Evolutionary conservation across 1,140 invertebrate species (phyloP), one percentile per base, ranked within the genome.

Genomic region (Bombus consobrinus): DNA sequence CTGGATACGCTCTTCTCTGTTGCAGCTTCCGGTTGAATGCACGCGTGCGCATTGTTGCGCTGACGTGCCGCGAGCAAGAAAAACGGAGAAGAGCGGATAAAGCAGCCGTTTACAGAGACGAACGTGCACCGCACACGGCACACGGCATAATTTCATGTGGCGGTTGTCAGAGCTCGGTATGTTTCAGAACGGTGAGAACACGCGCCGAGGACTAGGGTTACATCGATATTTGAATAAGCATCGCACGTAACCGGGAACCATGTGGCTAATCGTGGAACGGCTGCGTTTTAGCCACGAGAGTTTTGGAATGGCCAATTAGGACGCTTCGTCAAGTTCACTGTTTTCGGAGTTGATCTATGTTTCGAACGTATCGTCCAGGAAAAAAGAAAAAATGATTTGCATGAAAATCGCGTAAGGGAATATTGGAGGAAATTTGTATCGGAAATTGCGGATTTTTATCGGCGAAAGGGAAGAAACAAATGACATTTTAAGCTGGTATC

Each of bases 11-110:
- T 82, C 47, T 64, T 59, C 64, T 39, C 37, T 13, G 32, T 37
- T 34, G 57, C 1, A 41, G 18, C 80, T 89, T 89, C 83, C 88
- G 85, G 72, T 57, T 76, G 77, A 74, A 86, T 89, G 85, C 87
- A 66, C 66, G 86, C 72, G 37, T 62, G 64, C 68, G 69, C 77
- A 89, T 89, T 90, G 88, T 90, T 87, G 74, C 68, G 62, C 76
- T 74, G 88, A 87, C 85, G 47, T 78, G 37, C 73, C 10, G 28
- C 32, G 77, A 87, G 32, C 53, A 79, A 81, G 71, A 81, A 90
- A 89, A 89, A 87, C 73, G 72, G 77, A 85, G 77, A 88, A 12
- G 53, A 86, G 75, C 37, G 76, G 62, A 62, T 28, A 59, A 75
- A 85, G n/a, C 71, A 74, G 72, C 53, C 79, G 88, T 86, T 88